phyloP scores from a whole-genome alignment of 2,113 vertebrate genomes.

The Speoplatyrhinus poulsoni region DNA sequence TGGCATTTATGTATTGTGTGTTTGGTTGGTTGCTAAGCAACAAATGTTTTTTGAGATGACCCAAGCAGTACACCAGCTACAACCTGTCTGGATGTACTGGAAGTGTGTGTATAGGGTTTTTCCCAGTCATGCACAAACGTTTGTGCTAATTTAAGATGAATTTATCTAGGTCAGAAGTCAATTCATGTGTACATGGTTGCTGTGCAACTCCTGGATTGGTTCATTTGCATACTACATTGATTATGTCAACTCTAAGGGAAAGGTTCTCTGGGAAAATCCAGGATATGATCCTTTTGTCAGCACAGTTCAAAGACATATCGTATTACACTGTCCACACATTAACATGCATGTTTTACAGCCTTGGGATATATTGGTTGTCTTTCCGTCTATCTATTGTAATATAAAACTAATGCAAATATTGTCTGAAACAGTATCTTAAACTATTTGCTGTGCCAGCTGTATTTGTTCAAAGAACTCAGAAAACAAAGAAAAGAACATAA shows the following conservation, averaged over 20 bases:
- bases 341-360: too few species aligned
- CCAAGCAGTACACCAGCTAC: constrained; percentile 12
- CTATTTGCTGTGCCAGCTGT: too few species aligned
- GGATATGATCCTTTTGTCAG: constrained; percentile 15
- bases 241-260: constrained; percentile 14
- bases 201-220: constrained; percentile 27
- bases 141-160: constrained; percentile 51
- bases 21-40: constrained; percentile 62
- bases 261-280: constrained; percentile 39
- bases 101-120: constrained; percentile 14
- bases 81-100: background rate
- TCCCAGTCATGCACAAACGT: constrained; percentile 18
- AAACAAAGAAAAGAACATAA: too few species aligned
- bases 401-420: too few species aligned
- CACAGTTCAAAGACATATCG: constrained; percentile 13
- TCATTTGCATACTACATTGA: constrained; percentile 13
- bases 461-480: too few species aligned
- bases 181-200: constrained; percentile 34
- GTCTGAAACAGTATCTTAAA: too few species aligned
- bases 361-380: too few species aligned
- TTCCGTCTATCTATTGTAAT: too few species aligned
- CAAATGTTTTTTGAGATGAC: constrained; percentile 41
- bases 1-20: constrained; percentile 60
- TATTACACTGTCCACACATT: constrained; percentile 3
- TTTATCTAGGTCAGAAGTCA: constrained; percentile 35